Base-by-base conservation (phyloP, 2,113 vertebrate species). In the Sander vitreus region DNA sequence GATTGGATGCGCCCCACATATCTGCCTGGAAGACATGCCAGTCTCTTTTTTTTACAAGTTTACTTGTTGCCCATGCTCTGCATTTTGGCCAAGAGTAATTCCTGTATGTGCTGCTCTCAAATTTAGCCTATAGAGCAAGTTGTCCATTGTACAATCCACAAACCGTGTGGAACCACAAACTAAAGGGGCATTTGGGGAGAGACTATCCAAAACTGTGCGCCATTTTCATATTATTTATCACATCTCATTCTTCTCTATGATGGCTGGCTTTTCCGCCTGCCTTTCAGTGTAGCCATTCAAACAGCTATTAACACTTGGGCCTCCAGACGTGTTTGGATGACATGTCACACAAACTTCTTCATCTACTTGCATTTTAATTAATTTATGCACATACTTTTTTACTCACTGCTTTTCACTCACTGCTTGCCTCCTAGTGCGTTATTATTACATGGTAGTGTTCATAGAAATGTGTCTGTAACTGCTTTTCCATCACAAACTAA, bases 21-120 rank as follows among this genome's bases (percentile, higher is more conserved):
- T 78, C 68, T 80, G 81, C 76, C 85, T 54, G 62, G n/a, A 83
- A 83, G 80, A 71, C 68, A 65, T 47, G 66, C 67, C 53, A 54
- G 27, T 76, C 65, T 16, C 48, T 16, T 53, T 53, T 53, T 62
- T 76, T 65, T 76, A 55, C 80, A 78, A 69, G 54, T 72, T 48
- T 21, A 85, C 73, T 82, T 77, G 64, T 54, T 89, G 78, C 67
- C 55, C 55, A 72, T 78, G 57, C 14, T 55, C 30, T 85, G 73
- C 23, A 47, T 80, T 83, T 79, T 64, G 55, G 23, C 74, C 18
- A 45, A 51, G 6, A 33, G 10, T 63, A 9, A 18, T 64, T 63
- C 30, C 8, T 58, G 8, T 21, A 55, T 68, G 33, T 48, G 76
- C 25, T 64, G 19, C 58, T 16, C 33, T 66, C 14, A 43, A 69